Evolutionary conservation across 2,888 invertebrate genomes (phyloP).

Genomic region (Chrysolina americana): DNA sequence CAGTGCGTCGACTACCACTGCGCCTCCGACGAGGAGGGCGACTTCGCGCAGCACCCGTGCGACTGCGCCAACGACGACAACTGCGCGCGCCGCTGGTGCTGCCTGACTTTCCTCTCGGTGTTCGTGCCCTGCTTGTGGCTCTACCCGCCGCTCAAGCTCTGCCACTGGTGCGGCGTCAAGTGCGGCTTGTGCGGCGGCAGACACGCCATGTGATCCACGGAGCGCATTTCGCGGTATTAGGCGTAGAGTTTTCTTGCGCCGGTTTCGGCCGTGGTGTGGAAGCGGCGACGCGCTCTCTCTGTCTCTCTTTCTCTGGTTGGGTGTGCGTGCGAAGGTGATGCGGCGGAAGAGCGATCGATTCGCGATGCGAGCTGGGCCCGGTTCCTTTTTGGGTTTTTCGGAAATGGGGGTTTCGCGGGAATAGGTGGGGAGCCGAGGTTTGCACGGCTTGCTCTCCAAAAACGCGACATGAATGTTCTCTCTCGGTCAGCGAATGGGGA

Average conservation of each 20-base stretch:
- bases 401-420: not conserved
- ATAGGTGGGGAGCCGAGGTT: not conserved
- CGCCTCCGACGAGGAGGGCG: constrained; percentile 91
- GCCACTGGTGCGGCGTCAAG: constrained; percentile 85
- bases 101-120: constrained; percentile 86
- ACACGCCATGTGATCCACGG: constrained; percentile 73
- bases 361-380: constrained; percentile 13
- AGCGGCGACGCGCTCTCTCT: not conserved
- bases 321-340: not conserved
- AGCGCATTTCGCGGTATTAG: constrained; percentile 64
- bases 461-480: too few species aligned
- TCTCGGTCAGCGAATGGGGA: too few species aligned
- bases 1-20: constrained; percentile 95
- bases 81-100: constrained; percentile 89
- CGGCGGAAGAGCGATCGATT: not conserved
- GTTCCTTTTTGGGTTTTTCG: not conserved
- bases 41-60: constrained; percentile 89
- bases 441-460: not conserved
- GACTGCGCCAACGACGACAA: constrained; percentile 80
- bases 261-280: constrained; percentile 3
- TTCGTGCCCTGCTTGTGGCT: constrained; percentile 96
- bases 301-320: too few species aligned
- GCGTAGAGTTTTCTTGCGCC: constrained; percentile 39
- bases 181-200: constrained; percentile 89
- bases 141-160: constrained; percentile 87